Base-by-base conservation (phyloP, 2,888 invertebrate genomes). In the Pollenia amentaria region DNA sequence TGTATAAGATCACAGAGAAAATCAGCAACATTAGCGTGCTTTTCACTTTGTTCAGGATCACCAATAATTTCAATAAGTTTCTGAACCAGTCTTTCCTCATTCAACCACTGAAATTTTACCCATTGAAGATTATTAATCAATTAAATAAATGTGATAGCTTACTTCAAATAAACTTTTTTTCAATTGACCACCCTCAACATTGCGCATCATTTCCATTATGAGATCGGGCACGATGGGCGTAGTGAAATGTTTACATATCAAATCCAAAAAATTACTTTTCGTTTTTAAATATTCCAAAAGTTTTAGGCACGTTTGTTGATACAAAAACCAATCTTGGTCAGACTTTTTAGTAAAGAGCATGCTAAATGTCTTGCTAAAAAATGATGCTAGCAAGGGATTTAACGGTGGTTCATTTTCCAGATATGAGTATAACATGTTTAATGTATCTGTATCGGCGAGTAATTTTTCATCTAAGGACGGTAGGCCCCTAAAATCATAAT, bases 211-310 rank as follows among this genome's bases (percentile, higher is more conserved):
- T 94, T 97, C 97, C 91, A 96, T 94, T 93, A 98, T 95, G 90
- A 98, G 95, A 95, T 99, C 98, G 95, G 98, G 98, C 91, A 99
- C 97, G 90, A 98, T 98, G 38, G 98, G 98, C 69, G 98, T 98
- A 91, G 97, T 96, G 92, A 99, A 95, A 94, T 99, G 98, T 91
- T 96, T 96, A 92, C 98, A 94, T 92, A 99, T 95, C 93, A 97
- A 95, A 89, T 97, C 96, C 92, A 99, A 95, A 95, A 98, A 98
- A 94, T 97, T 96, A 90, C 96, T 96, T 92, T 97, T 96, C 87
- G 96, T 95, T 94, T 97, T 97, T 92, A 99, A 95, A 95, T 97
- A 98, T 94, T 98, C 97, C 94, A 98, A 95, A 92, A 98, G 97
- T 94, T 98, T 96, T 92, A 97, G 96, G 94, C 97, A 97, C 94